phyloP scores from a whole-genome alignment of 2,888 invertebrate genomes.

The Tanypteryx hageni region DNA sequence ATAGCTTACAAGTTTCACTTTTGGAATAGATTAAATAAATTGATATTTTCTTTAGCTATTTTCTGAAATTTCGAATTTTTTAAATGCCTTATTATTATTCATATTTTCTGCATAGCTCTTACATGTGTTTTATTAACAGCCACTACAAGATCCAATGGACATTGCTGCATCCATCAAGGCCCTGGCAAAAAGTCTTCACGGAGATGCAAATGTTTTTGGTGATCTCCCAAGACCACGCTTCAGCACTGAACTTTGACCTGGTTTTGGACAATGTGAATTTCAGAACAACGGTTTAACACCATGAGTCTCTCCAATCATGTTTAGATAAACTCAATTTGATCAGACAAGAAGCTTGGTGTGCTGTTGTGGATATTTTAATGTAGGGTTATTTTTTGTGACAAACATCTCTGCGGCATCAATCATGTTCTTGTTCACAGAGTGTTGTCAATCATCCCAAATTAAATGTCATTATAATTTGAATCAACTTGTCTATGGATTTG shows the following conservation, averaged over 20 bases:
- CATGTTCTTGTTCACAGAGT: conserved; percentile 40
- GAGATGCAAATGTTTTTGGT: conserved; percentile 87
- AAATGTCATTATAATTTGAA: conserved; percentile 33
- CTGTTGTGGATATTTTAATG: conserved; percentile 46
- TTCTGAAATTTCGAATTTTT: too few relatives aligned
- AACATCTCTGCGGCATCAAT: conserved; percentile 38
- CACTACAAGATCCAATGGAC: conserved; percentile 81
- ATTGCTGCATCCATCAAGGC: conserved; percentile 95
- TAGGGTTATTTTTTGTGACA: conserved; percentile 38
- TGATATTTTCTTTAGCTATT: too few relatives aligned
- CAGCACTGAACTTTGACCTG: conserved; percentile 87
- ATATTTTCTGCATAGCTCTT: too few relatives aligned
- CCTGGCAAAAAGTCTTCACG: conserved; percentile 93
- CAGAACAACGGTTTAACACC: conserved; percentile 17
- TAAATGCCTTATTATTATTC: too few relatives aligned
- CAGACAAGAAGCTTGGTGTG: conserved; percentile 57
- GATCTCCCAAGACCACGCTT: conserved; percentile 91
- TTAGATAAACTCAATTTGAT: conserved; percentile 36
- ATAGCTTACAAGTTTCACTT: too few relatives aligned
- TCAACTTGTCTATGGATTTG: conserved; percentile 53
- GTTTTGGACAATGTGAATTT: conserved; percentile 68
- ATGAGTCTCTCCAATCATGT: conserved; percentile 48
- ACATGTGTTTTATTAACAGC: conserved; percentile 67
- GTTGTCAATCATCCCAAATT: conserved; percentile 48
- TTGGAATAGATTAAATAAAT: too few relatives aligned